Evolutionary conservation across 2,113 vertebrate genomes (phyloP).

Genomic region (Ceyx cyanopectus): DNA sequence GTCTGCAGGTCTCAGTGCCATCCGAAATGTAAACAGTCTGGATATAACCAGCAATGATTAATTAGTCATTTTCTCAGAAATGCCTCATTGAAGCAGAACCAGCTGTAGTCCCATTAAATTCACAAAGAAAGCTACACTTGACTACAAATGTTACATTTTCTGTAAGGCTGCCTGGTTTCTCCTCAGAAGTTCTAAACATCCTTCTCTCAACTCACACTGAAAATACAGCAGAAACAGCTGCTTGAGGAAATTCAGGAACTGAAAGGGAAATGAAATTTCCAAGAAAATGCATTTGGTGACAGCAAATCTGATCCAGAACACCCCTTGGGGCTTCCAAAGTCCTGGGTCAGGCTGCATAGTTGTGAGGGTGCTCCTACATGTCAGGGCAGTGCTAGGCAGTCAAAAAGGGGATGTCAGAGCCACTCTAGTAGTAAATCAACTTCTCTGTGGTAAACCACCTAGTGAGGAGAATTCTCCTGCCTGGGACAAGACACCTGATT

Average conservation of each 20-base stretch:
- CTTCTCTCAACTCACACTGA: not conserved
- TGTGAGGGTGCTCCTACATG: not conserved
- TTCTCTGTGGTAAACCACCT: not conserved
- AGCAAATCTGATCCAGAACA: not conserved
- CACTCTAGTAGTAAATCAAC: not conserved
- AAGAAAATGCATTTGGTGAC: not conserved
- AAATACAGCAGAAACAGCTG: not conserved
- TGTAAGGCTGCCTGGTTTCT: not conserved
- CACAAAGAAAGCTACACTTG: not conserved
- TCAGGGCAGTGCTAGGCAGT: rapidly evolving
- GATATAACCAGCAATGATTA: not conserved
- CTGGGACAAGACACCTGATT: not conserved
- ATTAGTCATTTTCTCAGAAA: conserved; percentile 7
- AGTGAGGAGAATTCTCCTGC: not conserved
- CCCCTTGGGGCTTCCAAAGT: rapidly evolving
- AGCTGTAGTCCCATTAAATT: not conserved
- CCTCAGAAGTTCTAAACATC: not conserved
- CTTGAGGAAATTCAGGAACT: not conserved
- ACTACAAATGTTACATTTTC: not conserved
- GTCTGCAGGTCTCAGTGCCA: not conserved
- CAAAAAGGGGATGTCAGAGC: not conserved
- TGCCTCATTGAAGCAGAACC: not conserved
- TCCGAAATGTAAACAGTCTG: conserved; percentile 25
- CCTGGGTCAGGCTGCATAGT: not conserved
- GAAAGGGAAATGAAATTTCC: not conserved